phyloP scores from a whole-genome alignment of 2,888 invertebrate genomes.

The Pherbina coryleti region DNA sequence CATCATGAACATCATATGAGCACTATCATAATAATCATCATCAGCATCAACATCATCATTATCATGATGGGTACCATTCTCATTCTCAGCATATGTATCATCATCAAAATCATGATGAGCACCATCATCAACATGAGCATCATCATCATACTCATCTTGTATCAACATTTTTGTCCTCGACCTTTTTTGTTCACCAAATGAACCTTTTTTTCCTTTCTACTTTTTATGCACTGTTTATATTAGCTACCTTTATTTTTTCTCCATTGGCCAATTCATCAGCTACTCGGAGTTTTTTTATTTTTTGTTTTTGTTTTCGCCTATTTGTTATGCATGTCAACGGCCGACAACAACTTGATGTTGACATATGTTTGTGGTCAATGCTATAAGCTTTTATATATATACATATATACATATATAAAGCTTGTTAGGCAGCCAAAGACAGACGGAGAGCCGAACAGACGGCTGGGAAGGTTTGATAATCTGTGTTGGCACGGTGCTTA shows the following conservation, averaged over 20 bases:
- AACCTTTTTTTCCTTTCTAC: not conserved
- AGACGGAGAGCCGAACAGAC: not conserved
- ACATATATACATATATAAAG: not conserved
- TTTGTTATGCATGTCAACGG: slow-evolving; percentile 1
- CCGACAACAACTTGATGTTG: slow-evolving; percentile 5
- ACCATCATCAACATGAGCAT: no score
- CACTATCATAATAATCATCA: not conserved
- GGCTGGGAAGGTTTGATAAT: not conserved
- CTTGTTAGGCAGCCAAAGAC: not conserved
- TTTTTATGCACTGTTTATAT: not conserved
- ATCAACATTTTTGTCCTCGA: not conserved
- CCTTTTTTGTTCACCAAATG: not conserved
- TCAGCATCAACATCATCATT: not conserved
- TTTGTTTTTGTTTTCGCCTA: not conserved
- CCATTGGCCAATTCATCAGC: not conserved
- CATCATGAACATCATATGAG: not conserved
- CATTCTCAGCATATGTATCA: not conserved
- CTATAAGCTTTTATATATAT: not conserved
- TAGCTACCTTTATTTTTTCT: not conserved
- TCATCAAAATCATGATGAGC: not conserved
- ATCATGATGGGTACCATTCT: not conserved
- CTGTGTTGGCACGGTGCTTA: not conserved
- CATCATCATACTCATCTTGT: not conserved
- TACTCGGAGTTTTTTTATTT: not conserved
- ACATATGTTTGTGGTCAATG: not conserved